Evolutionary conservation across 1,140 invertebrate species (phyloP), one percentile per base, ranked within the genome.

Genomic region (Neodiprion lecontei): DNA sequence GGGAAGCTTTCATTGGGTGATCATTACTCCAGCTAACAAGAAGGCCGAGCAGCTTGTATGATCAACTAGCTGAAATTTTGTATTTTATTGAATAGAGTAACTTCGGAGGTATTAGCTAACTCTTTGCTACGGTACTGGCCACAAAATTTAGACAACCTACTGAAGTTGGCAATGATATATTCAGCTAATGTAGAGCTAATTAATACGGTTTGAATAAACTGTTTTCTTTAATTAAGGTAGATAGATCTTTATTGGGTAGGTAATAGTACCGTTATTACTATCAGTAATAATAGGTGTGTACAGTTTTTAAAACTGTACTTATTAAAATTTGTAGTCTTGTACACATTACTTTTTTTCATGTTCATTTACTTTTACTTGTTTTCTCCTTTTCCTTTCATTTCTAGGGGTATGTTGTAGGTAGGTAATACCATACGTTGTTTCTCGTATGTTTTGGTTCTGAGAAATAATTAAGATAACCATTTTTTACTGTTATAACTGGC

Each of bases 401-500:
- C 7, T 14, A 61, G 53, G 53, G 53, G 53, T 61, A 61, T 61
- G 11, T 40, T 8, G 79, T 81, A 80, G 72, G 74, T 83, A 82
- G 79, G 77, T 83, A 82, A 80, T 83, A 83, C 47, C 66, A 75
- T 67, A 75, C 67, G 67, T 77, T 65, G 61, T 73, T 40, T 76
- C 71, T 70, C 75, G 76, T 79, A 81, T 79, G 78, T 81, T 83
- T 84, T 83, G 82, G 83, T 84, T 84, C 82, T 81, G 82, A 82
- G 83, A 84, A 83, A 82, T 82, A 81, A 80, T 80, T 81, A 81
- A 77, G 82, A 84, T 81, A 82, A 80, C 79, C 72, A 79, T 79
- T 83, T 61, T 61, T 83, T 79, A 83, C 77, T 84, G 80, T 82
- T 83, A 83, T 85, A 84, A 83, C 82, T 84, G 84, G 83, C 83